Conservation (phyloP, 2,888 invertebrate species). For the Xylocampa areola region DNA sequence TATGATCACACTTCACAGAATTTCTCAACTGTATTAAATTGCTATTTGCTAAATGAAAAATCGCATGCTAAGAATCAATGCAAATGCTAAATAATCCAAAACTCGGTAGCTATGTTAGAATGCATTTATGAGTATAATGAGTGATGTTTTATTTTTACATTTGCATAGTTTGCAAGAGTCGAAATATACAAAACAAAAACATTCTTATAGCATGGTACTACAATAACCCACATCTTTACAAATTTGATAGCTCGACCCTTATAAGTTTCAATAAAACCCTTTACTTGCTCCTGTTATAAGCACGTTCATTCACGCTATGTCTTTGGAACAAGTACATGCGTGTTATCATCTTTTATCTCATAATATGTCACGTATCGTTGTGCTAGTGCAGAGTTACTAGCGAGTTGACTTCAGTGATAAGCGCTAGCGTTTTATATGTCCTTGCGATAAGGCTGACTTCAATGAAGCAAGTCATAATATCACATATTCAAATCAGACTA, state of each 20-base stretch:
- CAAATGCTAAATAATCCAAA: no score
- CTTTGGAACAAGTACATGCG: constrained; percentile 67
- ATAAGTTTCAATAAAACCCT: constrained; percentile 46
- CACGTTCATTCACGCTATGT: constrained; percentile 59
- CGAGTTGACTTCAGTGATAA: no score
- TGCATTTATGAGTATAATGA: no score
- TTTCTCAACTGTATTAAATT: no score
- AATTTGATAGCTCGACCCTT: constrained; percentile 39
- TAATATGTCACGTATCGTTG: constrained; percentile 70
- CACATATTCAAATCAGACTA: no score
- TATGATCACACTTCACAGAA: no score
- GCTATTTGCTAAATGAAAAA: no score
- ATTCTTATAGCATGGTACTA: neutral
- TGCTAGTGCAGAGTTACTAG: constrained; percentile 65
- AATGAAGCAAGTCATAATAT: no score
- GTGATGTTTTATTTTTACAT: no score
- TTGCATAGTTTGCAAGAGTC: no score
- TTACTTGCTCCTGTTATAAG: constrained; percentile 53
- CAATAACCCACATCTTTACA: constrained; percentile 28
- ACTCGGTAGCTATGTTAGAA: no score
- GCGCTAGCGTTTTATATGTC: constrained; percentile 46
- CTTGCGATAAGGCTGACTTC: constrained; percentile 32
- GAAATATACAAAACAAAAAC: constrained; percentile 1
- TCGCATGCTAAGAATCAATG: no score
- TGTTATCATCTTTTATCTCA: constrained; percentile 73